Evolutionary conservation across 2,113 vertebrate genomes (phyloP).

Genomic region (Dipodomys spectabilis): DNA sequence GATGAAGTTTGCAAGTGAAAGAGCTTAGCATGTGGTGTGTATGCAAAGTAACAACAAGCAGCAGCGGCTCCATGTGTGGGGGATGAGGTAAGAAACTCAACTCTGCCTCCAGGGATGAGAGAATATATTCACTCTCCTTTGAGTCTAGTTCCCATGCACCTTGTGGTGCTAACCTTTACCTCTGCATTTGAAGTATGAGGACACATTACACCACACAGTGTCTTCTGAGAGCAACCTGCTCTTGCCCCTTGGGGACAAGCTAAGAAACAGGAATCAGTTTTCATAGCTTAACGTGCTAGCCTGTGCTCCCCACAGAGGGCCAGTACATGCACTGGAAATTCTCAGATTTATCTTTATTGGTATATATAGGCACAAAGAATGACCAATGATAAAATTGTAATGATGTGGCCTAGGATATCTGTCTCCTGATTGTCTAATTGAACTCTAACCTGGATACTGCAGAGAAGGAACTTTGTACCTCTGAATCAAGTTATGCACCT

Average conservation of each 20-base stretch:
- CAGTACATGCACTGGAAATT: background rate
- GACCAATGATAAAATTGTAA: background rate
- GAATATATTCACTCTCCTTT: no score
- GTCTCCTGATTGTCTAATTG: background rate
- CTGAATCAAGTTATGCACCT: background rate
- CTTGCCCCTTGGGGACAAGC: background rate
- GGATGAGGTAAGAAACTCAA: background rate
- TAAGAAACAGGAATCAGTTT: background rate
- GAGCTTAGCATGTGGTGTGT: background rate
- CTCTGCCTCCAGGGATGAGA: background rate
- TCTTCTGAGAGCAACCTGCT: background rate
- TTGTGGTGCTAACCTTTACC: no score
- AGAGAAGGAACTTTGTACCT: background rate
- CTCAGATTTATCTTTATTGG: background rate
- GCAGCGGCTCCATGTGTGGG: no score
- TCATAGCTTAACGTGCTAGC: background rate
- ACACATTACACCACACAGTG: fast-evolving
- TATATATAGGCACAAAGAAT: no score
- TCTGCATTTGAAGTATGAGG: background rate
- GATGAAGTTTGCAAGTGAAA: background rate
- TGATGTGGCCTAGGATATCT: background rate
- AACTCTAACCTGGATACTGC: background rate
- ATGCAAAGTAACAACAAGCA: no score
- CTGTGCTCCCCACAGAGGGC: no score
- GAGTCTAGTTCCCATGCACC: no score